Percentiles rank a stretch among this genome's conserved stretches.
Conservation (phyloP, 2,888 invertebrate species). For the Dryobotodes eremita region DNA sequence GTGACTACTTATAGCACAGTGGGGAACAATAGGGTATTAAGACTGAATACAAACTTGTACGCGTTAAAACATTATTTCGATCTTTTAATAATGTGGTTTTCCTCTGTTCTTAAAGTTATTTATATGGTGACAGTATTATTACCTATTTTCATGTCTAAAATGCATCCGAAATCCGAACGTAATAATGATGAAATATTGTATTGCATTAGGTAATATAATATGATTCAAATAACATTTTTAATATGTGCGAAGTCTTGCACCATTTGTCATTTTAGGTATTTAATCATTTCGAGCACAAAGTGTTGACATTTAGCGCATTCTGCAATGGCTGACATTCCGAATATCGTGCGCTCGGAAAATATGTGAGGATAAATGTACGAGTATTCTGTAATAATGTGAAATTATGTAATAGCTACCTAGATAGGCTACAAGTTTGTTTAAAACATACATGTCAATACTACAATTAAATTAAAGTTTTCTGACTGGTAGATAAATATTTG, state of each 20-base stretch:
- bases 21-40: slow-evolving; percentile 9
- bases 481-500: neutral
- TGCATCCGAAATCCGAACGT: neutral
- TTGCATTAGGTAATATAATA: slow-evolving; percentile 14
- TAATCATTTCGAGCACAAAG: slow-evolving; percentile 39
- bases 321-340: slow-evolving; percentile 41
- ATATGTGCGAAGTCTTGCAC: slow-evolving; percentile 36
- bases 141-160: neutral
- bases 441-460: neutral
- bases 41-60: neutral
- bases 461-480: neutral
- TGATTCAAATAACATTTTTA: slow-evolving; percentile 37
- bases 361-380: neutral
- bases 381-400: slow-evolving; percentile 2
- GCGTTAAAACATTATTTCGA: slow-evolving; percentile 1
- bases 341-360: slow-evolving; percentile 32
- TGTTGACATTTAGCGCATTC: slow-evolving; percentile 44
- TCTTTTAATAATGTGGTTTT: neutral
- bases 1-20: slow-evolving; percentile 11
- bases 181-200: neutral
- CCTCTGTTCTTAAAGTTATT: neutral
- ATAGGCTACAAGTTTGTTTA: neutral
- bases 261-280: slow-evolving; percentile 54
- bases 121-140: neutral
- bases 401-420: neutral